These are phyloP conservation scores for Philhelius pedissequus DNA, from an alignment of 2,888 invertebrate species.

Conservation along the genomic window DNA sequence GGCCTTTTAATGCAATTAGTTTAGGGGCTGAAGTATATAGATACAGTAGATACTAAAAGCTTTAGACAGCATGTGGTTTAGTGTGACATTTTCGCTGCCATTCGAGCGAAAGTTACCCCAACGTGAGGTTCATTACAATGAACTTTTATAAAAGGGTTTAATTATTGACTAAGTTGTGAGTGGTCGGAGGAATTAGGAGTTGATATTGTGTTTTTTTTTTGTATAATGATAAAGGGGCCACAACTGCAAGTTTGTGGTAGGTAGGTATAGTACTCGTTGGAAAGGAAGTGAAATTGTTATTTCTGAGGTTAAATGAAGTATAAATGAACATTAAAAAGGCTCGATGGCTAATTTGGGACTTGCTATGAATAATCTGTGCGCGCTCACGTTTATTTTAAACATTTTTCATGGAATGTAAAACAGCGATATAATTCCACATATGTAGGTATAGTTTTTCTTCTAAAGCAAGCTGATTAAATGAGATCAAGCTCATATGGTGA, in stretches of 20 bases:
- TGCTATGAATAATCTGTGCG: not conserved
- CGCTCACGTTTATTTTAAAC: not conserved
- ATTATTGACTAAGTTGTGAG: slow-evolving; percentile 11
- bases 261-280: not conserved
- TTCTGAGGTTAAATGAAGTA: not conserved
- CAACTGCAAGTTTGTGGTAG: not conserved
- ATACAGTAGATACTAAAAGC: not conserved
- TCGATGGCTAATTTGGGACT: not conserved
- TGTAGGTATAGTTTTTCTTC: not conserved
- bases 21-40: slow-evolving; percentile 7
- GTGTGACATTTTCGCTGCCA: slow-evolving; percentile 49
- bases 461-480: not conserved
- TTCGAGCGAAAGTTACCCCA: slow-evolving; percentile 12
- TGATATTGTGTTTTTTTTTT: not conserved
- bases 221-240: not conserved
- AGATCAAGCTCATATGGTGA: not conserved
- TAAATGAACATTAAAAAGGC: not conserved
- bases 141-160: slow-evolving; percentile 17
- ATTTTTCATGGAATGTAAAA: not conserved
- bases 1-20: slow-evolving; percentile 68
- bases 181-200: not conserved
- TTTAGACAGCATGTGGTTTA: slow-evolving; percentile 59
- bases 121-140: slow-evolving; percentile 46
- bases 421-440: too few species aligned
- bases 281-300: not conserved